Conservation (phyloP, 2,888 invertebrate species). For the Sinopyrophorus schimmeli region DNA sequence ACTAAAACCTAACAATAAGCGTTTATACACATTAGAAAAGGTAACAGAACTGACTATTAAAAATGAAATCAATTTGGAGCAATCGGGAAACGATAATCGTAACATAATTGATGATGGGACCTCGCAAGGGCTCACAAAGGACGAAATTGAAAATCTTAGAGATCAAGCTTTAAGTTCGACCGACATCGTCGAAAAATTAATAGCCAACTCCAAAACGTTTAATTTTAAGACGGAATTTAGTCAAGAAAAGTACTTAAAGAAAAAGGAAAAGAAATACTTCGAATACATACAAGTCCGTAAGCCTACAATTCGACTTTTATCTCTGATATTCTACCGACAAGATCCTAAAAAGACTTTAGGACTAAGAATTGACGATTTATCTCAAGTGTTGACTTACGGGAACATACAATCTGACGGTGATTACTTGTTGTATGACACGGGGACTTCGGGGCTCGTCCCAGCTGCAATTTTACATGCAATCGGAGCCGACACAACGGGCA, state of each 20-base stretch:
- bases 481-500: conserved; percentile 65
- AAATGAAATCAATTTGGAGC: conserved; percentile 63
- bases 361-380: conserved; percentile 83
- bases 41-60: conserved; percentile 63
- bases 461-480: conserved; percentile 82
- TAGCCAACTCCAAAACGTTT: conserved; percentile 91
- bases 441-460: conserved; percentile 81
- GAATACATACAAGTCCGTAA: conserved; percentile 77
- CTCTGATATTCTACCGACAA: conserved; percentile 82
- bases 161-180: conserved; percentile 76
- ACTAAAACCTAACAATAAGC: conserved; percentile 60
- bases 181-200: conserved; percentile 83
- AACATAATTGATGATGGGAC: conserved; percentile 76
- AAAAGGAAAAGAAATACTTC: conserved; percentile 93
- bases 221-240: conserved; percentile 87
- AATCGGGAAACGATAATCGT: conserved; percentile 81
- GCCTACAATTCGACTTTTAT: conserved; percentile 80
- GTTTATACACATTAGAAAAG: conserved; percentile 59
- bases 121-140: conserved; percentile 81
- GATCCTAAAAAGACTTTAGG: conserved; percentile 76
- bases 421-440: conserved; percentile 85
- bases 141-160: conserved; percentile 80
- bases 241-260: conserved; percentile 92
- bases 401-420: conserved; percentile 79
- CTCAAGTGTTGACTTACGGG: conserved; percentile 81